Conservation (phyloP, 2,113 vertebrate genomes). For the Triplophysa tibetana region DNA sequence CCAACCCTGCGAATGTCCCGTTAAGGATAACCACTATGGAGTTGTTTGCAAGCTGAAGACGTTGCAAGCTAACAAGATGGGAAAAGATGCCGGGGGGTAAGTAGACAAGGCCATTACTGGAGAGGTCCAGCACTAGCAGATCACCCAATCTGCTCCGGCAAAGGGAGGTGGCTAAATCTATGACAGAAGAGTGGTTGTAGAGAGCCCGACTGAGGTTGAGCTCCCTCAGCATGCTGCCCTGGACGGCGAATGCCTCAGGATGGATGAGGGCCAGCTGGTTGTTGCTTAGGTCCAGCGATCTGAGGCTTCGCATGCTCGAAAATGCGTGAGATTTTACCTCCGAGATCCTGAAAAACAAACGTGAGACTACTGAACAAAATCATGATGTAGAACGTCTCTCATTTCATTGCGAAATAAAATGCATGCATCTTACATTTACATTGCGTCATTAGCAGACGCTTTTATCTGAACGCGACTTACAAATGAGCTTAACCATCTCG, state of each 20-base stretch:
- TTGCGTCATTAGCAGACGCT: too few species aligned
- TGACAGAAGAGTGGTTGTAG: constrained; percentile 69
- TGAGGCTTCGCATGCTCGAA: constrained; percentile 67
- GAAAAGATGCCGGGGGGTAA: constrained; percentile 61
- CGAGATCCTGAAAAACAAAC: constrained; percentile 64
- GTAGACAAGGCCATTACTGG: constrained; percentile 64
- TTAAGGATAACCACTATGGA: constrained; percentile 75
- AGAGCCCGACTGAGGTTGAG: constrained; percentile 79
- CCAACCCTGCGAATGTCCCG: constrained; percentile 68
- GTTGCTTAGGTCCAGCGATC: constrained; percentile 75
- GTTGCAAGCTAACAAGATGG: constrained; percentile 51
- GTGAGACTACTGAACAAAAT: too few species aligned
- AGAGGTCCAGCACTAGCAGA: constrained; percentile 66
- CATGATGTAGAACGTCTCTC: too few species aligned
- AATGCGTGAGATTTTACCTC: constrained; percentile 72
- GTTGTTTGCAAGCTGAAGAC: constrained; percentile 76
- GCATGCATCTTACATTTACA: too few species aligned
- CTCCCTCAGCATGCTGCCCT: constrained; percentile 69
- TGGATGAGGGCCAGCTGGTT: constrained; percentile 73
- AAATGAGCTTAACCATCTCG: too few species aligned
- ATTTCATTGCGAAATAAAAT: not conserved
- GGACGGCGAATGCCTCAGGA: constrained; percentile 69
- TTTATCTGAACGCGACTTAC: too few species aligned
- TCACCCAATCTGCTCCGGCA: constrained; percentile 59
- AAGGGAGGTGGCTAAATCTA: constrained; percentile 61